Percentiles rank a stretch among this genome's conserved stretches.
Conservation (phyloP, 2,113 vertebrate genomes). For the Geothlypis trichas region DNA sequence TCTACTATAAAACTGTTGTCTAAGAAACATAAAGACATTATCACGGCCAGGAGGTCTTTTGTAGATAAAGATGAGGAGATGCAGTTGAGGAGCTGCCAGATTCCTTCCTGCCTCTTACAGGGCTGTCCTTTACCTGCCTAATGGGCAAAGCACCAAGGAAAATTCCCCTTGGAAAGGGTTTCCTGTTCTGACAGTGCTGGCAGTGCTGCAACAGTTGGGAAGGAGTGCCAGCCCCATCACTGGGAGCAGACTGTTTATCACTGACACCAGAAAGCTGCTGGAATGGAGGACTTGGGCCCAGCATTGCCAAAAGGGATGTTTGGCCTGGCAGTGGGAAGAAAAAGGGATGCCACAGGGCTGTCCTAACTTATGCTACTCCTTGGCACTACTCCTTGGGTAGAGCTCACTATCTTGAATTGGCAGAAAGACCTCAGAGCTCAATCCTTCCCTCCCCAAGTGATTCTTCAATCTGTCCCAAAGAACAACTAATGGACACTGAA, state of each 20-base stretch:
- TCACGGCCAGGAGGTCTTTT: background rate
- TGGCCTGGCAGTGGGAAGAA: background rate
- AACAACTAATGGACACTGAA: background rate
- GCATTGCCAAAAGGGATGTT: background rate
- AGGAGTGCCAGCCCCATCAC: background rate
- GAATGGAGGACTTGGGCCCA: background rate
- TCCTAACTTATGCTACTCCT: background rate
- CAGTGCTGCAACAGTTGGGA: background rate
- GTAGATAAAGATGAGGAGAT: background rate
- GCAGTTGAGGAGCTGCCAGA: background rate
- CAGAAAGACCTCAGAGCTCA: background rate
- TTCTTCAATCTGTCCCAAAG: background rate
- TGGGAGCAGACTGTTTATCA: background rate
- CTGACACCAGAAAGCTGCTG: background rate
- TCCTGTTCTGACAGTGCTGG: background rate
- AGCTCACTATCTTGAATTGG: background rate
- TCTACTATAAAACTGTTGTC: background rate
- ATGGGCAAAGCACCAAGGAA: background rate
- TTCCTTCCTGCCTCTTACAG: background rate
- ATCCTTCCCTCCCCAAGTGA: no score
- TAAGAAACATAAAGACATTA: background rate
- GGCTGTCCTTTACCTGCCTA: background rate
- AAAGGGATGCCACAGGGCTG: background rate
- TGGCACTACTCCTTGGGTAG: background rate
- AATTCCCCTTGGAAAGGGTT: background rate